Evolutionary conservation across 1,140 invertebrate genomes (phyloP).

Genomic region (Panagrolaimus sp.): DNA sequence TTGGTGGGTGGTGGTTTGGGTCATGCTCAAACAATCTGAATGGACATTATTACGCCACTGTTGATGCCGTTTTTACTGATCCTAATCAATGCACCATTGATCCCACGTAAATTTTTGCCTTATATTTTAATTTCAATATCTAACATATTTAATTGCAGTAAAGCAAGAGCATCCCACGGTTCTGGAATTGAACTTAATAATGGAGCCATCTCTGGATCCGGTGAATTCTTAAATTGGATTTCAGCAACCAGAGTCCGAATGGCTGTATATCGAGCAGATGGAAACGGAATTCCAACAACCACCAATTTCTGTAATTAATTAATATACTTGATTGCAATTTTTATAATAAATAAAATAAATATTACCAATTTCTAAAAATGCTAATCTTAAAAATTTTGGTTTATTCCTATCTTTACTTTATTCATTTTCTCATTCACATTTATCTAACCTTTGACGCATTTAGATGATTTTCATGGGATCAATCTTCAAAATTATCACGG

Average conservation of each 20-base stretch:
- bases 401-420: background rate
- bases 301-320: background rate
- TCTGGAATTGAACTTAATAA: background rate
- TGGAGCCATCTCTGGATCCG: background rate
- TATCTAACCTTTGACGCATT: background rate
- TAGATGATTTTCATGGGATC: too few relatives aligned
- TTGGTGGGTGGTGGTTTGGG: constrained; percentile 13
- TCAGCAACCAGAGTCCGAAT: constrained; percentile 3
- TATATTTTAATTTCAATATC: background rate
- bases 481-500: too few relatives aligned
- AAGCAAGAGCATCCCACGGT: background rate
- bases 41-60: background rate
- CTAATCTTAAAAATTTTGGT: background rate
- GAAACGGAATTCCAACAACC: background rate
- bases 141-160: background rate
- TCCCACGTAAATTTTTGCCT: background rate
- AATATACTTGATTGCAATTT: too few relatives aligned
- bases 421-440: background rate
- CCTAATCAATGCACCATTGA: background rate
- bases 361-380: too few relatives aligned
- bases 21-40: constrained; percentile 5
- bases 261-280: background rate
- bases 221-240: background rate
- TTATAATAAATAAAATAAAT: too few relatives aligned
- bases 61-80: background rate